phyloP scores from a whole-genome alignment of 2,888 invertebrate species.

The Eupithecia vulgata region DNA sequence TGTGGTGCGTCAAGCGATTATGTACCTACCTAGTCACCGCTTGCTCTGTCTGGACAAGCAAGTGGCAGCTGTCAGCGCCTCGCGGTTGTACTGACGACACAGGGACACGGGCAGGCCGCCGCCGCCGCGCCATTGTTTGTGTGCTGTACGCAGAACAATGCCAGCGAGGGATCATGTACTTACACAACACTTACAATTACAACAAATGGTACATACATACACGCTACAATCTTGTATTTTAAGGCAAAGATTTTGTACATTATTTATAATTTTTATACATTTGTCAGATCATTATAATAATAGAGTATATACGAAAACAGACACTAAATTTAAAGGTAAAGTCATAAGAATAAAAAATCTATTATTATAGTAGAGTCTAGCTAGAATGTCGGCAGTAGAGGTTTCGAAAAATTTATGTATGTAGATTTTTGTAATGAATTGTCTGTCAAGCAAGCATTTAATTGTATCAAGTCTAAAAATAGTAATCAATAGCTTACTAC shows the following conservation, averaged over 20 bases:
- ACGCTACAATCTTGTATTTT: not conserved
- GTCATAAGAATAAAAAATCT: too few relatives aligned
- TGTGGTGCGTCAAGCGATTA: constrained; percentile 58
- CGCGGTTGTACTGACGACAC: constrained; percentile 31
- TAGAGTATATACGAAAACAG: not conserved
- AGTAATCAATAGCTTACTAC: too few relatives aligned
- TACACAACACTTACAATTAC: too few relatives aligned
- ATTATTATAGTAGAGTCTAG: not conserved
- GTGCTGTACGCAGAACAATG: constrained; percentile 25
- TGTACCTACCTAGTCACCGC: constrained; percentile 46
- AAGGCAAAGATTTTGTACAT: not conserved
- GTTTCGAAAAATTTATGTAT: not conserved
- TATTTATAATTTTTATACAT: not conserved
- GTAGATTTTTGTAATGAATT: not conserved
- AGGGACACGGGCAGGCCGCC: constrained; percentile 7
- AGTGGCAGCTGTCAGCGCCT: constrained; percentile 61
- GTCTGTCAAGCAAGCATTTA: not conserved
- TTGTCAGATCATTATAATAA: not conserved
- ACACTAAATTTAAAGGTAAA: not conserved
- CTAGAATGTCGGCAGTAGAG: not conserved
- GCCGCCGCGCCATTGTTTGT: constrained; percentile 34
- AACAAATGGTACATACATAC: not conserved
- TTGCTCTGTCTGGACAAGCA: constrained; percentile 49
- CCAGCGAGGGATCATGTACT: not conserved
- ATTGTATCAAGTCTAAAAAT: not conserved